Percentiles rank a stretch among this genome's conserved stretches.
These are phyloP conservation scores for Celastrina argiolus DNA, from an alignment of 2,888 invertebrate genomes.

Conservation along the genomic window DNA sequence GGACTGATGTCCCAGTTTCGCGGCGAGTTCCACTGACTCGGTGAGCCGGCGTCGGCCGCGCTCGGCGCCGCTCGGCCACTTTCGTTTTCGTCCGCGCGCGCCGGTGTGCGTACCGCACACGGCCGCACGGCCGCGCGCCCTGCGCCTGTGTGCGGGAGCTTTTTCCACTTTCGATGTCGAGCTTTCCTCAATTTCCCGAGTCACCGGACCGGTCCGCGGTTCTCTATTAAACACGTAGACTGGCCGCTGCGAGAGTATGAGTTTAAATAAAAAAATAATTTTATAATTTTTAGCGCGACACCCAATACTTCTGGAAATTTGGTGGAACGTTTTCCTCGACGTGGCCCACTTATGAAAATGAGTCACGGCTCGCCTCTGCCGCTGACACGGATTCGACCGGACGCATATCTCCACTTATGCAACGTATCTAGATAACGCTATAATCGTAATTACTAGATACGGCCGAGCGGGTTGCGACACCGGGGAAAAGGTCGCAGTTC, in stretches of 20 bases:
- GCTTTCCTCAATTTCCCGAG: slow-evolving; percentile 72
- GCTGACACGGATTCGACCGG: slow-evolving; percentile 29
- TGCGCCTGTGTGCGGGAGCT: slow-evolving; percentile 49
- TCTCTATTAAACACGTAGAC: slow-evolving; percentile 31
- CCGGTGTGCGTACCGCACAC: slow-evolving; percentile 40
- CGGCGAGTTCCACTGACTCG: slow-evolving; percentile 76
- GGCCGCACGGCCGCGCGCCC: slow-evolving; percentile 39
- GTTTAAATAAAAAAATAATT: not conserved
- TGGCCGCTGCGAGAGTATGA: not conserved
- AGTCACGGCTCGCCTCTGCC: slow-evolving; percentile 10
- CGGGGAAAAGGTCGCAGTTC: not conserved
- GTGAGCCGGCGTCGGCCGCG: slow-evolving; percentile 74
- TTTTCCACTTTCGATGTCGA: slow-evolving; percentile 71
- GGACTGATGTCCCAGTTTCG: slow-evolving; percentile 83
- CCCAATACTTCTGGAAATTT: slow-evolving; percentile 2
- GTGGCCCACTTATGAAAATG: slow-evolving; percentile 19
- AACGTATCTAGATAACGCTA: slow-evolving; percentile 21
- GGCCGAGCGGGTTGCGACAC: not conserved
- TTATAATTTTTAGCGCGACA: not conserved
- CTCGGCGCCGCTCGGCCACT: slow-evolving; percentile 72
- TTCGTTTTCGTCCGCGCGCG: slow-evolving; percentile 72
- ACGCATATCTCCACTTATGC: slow-evolving; percentile 28
- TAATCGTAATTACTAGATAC: slow-evolving; percentile 21
- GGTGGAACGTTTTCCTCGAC: not conserved
- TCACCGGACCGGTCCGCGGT: slow-evolving; percentile 63